A percentile compares a stretch with the other conserved stretches of the same genome.
Conservation (phyloP, 2,113 vertebrate species). For the Etheostoma spectabile region DNA sequence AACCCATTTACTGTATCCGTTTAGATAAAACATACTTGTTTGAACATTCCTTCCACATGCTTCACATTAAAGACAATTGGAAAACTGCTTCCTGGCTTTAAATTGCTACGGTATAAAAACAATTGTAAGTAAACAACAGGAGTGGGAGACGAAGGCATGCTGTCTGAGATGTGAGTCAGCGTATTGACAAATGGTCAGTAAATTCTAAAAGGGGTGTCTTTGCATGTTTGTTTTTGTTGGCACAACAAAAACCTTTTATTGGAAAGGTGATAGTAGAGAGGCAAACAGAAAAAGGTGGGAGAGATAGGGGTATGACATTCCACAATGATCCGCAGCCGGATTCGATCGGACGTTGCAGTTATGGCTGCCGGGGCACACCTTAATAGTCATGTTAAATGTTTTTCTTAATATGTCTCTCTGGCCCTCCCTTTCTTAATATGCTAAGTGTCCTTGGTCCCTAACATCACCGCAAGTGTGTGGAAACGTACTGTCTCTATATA, state of each 20-base stretch:
- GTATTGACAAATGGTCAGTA: conserved; percentile 24
- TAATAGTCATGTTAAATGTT: conserved; percentile 7
- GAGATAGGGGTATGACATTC: not conserved
- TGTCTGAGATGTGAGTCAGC: conserved; percentile 25
- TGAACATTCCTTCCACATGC: conserved; percentile 1
- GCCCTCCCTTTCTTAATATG: not conserved
- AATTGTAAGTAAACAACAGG: conserved; percentile 31
- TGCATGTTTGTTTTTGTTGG: not conserved
- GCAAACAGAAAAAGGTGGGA: not conserved
- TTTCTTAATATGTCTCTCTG: not conserved
- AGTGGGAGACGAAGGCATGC: conserved; percentile 11
- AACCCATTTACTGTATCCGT: conserved; percentile 9
- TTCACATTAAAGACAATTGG: not conserved
- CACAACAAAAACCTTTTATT: not conserved
- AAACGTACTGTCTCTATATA: not conserved
- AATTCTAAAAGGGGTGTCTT: conserved; percentile 16
- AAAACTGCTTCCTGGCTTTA: conserved; percentile 6
- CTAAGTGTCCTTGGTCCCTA: not conserved
- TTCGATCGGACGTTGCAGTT: not conserved
- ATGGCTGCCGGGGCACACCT: not conserved
- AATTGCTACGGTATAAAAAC: conserved; percentile 24
- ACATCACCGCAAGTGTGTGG: not conserved
- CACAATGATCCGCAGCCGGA: not conserved
- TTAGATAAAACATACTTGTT: conserved; percentile 3
- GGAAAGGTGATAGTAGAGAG: not conserved